A percentile compares a stretch with the other conserved stretches of the same genome.
phyloP scores from a whole-genome alignment of 2,797 vertebrate species.

The Cirrhinus molitorella region DNA sequence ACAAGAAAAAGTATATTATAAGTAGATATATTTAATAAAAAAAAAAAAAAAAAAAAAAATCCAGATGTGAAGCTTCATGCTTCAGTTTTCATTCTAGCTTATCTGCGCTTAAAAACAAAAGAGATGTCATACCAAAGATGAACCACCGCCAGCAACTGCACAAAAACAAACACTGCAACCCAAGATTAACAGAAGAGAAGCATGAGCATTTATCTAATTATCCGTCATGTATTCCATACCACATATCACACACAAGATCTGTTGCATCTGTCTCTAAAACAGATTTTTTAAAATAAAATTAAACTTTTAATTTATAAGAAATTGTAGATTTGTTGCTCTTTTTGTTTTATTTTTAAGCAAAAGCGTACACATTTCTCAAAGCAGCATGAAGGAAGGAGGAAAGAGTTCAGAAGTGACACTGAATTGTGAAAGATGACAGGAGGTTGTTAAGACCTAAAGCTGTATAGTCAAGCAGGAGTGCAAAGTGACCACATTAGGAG shows the following conservation, averaged over 20 bases:
- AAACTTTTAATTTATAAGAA: not conserved
- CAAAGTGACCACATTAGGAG: not conserved
- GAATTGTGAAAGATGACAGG: slow-evolving; percentile 30
- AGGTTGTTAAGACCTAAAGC: not conserved
- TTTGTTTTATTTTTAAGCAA: not conserved
- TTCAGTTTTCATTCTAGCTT: slow-evolving; percentile 4
- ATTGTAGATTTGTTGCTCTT: not conserved
- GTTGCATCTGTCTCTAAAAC: not conserved
- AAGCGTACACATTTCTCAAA: not conserved
- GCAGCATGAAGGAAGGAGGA: slow-evolving; percentile 9
- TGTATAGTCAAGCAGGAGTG: not conserved
- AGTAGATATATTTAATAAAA: no score
- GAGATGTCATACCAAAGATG: not conserved
- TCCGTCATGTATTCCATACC: not conserved
- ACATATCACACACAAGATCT: not conserved
- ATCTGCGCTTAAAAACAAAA: slow-evolving; percentile 33
- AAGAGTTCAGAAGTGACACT: slow-evolving; percentile 21
- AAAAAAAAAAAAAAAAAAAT: not conserved
- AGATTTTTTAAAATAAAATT: not conserved
- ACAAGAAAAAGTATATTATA: no score
- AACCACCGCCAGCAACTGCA: not conserved
- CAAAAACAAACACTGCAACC: slow-evolving; percentile 19
- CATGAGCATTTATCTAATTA: not conserved
- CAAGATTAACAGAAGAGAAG: not conserved
- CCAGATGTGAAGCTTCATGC: not conserved